These are phyloP conservation scores for Drosophila gaucha DNA, from an alignment of 2,888 invertebrate genomes.

Conservation along the genomic window DNA sequence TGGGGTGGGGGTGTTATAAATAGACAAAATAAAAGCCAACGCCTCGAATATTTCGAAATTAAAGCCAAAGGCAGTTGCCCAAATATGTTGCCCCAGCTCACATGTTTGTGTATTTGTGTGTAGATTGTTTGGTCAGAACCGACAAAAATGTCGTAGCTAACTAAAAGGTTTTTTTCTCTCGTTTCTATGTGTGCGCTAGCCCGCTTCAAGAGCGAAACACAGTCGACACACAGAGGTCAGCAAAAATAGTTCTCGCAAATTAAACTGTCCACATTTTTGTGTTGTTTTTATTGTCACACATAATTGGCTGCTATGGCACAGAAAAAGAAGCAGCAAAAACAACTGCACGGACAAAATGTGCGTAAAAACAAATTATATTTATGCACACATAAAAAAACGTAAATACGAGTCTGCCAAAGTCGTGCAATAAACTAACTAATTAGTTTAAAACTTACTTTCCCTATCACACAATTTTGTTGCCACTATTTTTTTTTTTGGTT, in stretches of 20 bases:
- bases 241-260: constrained; percentile 47
- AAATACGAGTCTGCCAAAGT: constrained; percentile 3
- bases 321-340: background rate
- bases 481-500: too few species aligned
- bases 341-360: constrained; percentile 16
- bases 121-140: constrained; percentile 64
- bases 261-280: constrained; percentile 48
- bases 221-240: constrained; percentile 12
- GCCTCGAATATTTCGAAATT: constrained; percentile 67
- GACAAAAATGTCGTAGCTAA: constrained; percentile 49
- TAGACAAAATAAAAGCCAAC: constrained; percentile 66
- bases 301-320: constrained; percentile 46
- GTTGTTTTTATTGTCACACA: constrained; percentile 44
- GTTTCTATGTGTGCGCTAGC: background rate
- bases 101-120: constrained; percentile 35
- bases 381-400: constrained; percentile 21
- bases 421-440: constrained; percentile 13
- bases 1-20: constrained; percentile 56
- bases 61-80: constrained; percentile 71
- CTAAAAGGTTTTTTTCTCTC: constrained; percentile 40
- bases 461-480: background rate
- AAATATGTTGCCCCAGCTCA: constrained; percentile 56
- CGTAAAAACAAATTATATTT: constrained; percentile 27
- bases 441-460: constrained; percentile 16
- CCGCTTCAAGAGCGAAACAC: background rate